Conservation (phyloP, 2,113 vertebrate species). For the Prietella phreatophila region DNA sequence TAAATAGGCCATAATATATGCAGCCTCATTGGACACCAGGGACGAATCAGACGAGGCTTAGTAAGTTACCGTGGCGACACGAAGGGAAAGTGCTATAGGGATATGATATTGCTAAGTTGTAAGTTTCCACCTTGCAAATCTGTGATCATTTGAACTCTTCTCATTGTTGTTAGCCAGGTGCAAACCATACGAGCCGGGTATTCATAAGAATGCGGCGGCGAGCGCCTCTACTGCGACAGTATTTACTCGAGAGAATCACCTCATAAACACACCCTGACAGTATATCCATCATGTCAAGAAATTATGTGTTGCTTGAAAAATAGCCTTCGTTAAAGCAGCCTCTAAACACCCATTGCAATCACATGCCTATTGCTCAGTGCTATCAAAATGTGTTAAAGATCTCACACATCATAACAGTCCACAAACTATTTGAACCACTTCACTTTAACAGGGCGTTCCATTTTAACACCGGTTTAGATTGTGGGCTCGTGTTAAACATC, state of each 20-base stretch:
- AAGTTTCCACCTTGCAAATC: not conserved
- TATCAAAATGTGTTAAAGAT: constrained; percentile 43
- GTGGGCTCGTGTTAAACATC: constrained; percentile 22
- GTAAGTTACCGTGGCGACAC: constrained; percentile 69
- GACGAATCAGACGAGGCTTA: constrained; percentile 60
- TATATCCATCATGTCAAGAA: constrained; percentile 54
- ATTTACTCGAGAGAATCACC: constrained; percentile 47
- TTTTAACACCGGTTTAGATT: constrained; percentile 24
- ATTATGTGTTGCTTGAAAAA: constrained; percentile 57
- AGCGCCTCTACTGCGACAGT: constrained; percentile 24
- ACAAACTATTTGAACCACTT: constrained; percentile 31
- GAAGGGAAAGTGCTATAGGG: constrained; percentile 21
- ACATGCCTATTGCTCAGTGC: constrained; percentile 48
- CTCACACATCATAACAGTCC: constrained; percentile 41
- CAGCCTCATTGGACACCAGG: constrained; percentile 55
- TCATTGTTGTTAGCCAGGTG: not conserved
- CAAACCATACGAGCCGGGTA: not conserved
- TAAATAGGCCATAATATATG: constrained; percentile 67
- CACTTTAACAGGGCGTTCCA: constrained; percentile 26
- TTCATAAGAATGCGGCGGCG: constrained; percentile 16
- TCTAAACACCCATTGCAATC: constrained; percentile 55
- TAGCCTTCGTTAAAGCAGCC: constrained; percentile 56
- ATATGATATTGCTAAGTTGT: constrained; percentile 9
- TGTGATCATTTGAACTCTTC: not conserved
- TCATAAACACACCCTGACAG: constrained; percentile 55